phyloP scores from a whole-genome alignment of 2,888 invertebrate genomes.

The Tanytarsus gracilentus region DNA sequence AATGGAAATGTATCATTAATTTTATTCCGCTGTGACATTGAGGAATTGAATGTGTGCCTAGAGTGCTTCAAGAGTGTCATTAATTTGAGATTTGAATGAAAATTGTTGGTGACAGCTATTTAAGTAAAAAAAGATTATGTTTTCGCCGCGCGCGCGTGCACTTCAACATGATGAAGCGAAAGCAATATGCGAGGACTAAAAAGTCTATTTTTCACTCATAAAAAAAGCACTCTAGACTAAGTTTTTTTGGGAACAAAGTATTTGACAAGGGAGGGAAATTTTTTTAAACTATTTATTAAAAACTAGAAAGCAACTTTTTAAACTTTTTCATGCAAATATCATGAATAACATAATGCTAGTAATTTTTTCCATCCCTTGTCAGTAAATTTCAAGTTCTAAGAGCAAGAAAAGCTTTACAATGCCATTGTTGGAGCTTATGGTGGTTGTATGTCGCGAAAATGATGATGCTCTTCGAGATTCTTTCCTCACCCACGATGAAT shows the following conservation, averaged over 20 bases:
- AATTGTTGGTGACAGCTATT: constrained; percentile 11
- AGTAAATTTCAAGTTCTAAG: not conserved
- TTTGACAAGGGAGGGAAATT: too few species aligned
- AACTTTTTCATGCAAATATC: too few species aligned
- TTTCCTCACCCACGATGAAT: constrained; percentile 2
- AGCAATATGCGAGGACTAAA: not conserved
- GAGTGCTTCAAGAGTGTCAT: constrained; percentile 7
- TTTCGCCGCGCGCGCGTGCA: not conserved
- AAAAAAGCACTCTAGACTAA: not conserved
- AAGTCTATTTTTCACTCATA: not conserved
- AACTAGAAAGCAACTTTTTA: too few species aligned
- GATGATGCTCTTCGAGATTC: not conserved
- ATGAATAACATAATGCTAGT: too few species aligned
- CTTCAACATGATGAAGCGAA: not conserved
- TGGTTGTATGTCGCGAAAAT: not conserved
- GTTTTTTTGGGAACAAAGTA: not conserved
- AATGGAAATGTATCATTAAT: constrained; percentile 28
- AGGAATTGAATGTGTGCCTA: constrained; percentile 22
- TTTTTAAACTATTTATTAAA: too few species aligned
- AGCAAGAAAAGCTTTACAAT: constrained; percentile 22
- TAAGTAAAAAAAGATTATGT: not conserved
- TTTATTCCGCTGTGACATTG: constrained; percentile 23
- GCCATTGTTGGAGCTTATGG: constrained; percentile 24
- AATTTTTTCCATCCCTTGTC: too few species aligned
- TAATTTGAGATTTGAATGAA: constrained; percentile 13